Evolutionary conservation across 2,888 invertebrate genomes (phyloP).

Genomic region (Furcula furcula): DNA sequence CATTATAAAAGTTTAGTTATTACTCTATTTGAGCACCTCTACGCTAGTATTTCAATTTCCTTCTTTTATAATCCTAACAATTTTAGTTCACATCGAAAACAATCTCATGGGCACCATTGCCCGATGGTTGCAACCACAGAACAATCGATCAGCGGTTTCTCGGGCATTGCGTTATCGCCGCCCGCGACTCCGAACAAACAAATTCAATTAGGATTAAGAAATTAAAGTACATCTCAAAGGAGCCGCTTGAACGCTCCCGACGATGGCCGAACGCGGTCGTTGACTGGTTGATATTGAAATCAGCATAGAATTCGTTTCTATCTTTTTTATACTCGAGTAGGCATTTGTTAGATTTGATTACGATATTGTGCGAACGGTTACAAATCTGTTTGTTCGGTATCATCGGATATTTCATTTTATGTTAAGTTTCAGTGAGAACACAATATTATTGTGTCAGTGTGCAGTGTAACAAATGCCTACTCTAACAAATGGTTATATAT

Average conservation of each 20-base stretch:
- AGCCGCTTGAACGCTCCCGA: slow-evolving; percentile 57
- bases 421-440: too few species aligned
- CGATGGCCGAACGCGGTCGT: slow-evolving; percentile 52
- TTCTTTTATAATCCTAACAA: too few species aligned
- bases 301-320: slow-evolving; percentile 42
- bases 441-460: too few species aligned
- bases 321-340: slow-evolving; percentile 18
- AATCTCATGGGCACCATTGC: slow-evolving; percentile 22
- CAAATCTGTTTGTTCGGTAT: too few species aligned
- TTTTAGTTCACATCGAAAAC: too few species aligned
- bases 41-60: too few species aligned
- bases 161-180: slow-evolving; percentile 56
- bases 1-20: too few species aligned
- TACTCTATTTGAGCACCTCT: too few species aligned
- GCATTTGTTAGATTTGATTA: slow-evolving; percentile 8
- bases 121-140: slow-evolving; percentile 22
- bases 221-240: slow-evolving; percentile 67
- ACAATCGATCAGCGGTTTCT: slow-evolving; percentile 56
- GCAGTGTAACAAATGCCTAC: too few species aligned
- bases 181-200: slow-evolving; percentile 65
- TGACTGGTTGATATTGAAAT: slow-evolving; percentile 51
- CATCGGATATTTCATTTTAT: too few species aligned
- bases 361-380: neutral
- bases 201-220: slow-evolving; percentile 81
- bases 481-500: too few species aligned